Conservation (phyloP, 2,113 vertebrate genomes). For the Tamias sibiricus region DNA sequence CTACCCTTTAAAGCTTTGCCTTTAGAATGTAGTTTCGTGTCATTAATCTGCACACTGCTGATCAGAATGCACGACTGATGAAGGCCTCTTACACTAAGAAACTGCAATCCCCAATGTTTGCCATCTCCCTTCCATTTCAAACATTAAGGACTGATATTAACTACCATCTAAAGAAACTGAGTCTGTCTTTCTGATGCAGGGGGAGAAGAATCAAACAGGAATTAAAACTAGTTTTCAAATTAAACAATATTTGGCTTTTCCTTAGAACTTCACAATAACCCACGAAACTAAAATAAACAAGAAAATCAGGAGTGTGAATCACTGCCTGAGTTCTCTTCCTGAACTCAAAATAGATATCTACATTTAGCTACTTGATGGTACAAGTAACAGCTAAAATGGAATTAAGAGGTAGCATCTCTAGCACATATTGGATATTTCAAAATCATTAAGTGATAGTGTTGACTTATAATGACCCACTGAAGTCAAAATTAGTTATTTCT, state of each 20-base stretch:
- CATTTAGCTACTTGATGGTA: not conserved
- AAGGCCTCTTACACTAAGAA: not conserved
- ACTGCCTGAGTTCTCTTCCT: not conserved
- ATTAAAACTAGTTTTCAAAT: conserved; percentile 46
- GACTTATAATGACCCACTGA: not conserved
- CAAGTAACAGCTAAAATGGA: not conserved
- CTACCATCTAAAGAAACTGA: not conserved
- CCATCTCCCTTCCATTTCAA: not conserved
- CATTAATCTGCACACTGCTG: not conserved
- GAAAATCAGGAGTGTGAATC: not conserved
- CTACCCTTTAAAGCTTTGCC: not conserved
- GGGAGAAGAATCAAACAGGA: not conserved
- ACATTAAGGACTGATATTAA: not conserved
- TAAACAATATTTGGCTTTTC: conserved; percentile 9
- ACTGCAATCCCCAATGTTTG: not conserved
- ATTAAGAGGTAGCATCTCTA: not conserved
- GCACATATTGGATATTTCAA: not conserved
- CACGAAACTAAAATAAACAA: not conserved
- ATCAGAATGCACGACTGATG: not conserved
- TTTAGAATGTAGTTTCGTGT: not conserved
- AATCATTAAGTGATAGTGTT: not conserved
- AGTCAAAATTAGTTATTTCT: conserved; percentile 30
- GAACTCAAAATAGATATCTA: not conserved
- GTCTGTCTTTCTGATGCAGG: not conserved
- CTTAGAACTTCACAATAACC: conserved; percentile 2